A percentile compares a stretch with the other conserved stretches of the same genome.
These are phyloP conservation scores for Cyrtodaria siliqua DNA, from an alignment of 2,888 invertebrate species.

Conservation along the genomic window DNA sequence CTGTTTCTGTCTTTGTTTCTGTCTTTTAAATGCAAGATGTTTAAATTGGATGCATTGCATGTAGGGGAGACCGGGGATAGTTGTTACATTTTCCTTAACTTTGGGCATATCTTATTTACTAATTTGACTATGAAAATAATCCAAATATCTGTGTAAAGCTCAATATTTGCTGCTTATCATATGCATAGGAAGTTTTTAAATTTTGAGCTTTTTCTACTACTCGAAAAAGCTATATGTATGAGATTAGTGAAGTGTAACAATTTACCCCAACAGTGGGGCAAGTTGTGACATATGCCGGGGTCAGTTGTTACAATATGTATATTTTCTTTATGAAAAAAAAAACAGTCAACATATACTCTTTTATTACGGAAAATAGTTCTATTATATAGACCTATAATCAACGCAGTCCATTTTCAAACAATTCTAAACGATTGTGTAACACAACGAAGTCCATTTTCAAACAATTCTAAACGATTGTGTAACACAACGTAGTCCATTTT, in stretches of 20 bases:
- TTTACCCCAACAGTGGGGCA: neutral
- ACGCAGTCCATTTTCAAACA: too few species aligned
- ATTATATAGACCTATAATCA: too few species aligned
- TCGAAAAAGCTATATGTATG: neutral
- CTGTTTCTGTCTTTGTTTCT: too few species aligned
- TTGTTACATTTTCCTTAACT: neutral
- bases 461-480: too few species aligned
- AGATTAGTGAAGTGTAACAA: constrained; percentile 1
- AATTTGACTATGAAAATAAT: neutral
- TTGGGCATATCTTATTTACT: neutral
- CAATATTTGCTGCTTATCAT: neutral
- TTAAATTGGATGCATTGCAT: too few species aligned
- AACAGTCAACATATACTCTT: neutral
- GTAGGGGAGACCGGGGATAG: constrained; percentile 7
- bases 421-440: too few species aligned
- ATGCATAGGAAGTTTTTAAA: neutral
- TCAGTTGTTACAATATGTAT: neutral
- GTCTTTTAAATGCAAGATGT: too few species aligned
- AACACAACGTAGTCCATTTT: too few species aligned
- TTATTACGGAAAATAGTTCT: too few species aligned
- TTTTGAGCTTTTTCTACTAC: neutral
- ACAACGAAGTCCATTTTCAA: too few species aligned
- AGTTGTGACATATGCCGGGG: neutral
- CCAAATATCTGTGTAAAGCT: constrained; percentile 1
- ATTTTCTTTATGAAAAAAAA: neutral